A percentile compares a stretch with the other conserved stretches of the same genome.
Conservation (phyloP, 1,140 invertebrate genomes). For the Dreissena polymorpha region DNA sequence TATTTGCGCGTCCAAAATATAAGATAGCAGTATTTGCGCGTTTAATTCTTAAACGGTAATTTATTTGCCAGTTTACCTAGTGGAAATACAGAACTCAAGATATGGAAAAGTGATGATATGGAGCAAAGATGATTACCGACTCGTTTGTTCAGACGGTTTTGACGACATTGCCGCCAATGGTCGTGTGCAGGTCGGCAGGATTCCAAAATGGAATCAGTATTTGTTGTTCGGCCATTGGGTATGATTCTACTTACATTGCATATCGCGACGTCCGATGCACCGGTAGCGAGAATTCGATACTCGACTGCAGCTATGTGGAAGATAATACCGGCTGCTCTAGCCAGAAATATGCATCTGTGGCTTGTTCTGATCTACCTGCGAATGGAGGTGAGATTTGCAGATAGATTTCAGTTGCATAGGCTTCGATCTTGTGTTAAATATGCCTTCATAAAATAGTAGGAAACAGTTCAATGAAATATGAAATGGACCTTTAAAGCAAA, state of each 20-base stretch:
- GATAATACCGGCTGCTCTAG: conserved; percentile 40
- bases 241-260: conserved; percentile 22
- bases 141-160: conserved; percentile 68
- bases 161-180: conserved; percentile 58
- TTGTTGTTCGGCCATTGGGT: conserved; percentile 59
- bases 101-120: conserved; percentile 61
- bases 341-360: conserved; percentile 60
- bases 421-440: too few relatives aligned
- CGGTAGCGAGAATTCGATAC: conserved; percentile 55
- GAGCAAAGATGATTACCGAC: conserved; percentile 48
- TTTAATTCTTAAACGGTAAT: neutral
- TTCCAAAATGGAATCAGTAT: conserved; percentile 50
- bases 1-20: neutral
- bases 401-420: too few relatives aligned
- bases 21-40: neutral
- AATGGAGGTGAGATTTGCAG: conserved; percentile 38
- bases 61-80: conserved; percentile 57
- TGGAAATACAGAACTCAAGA: conserved; percentile 36
- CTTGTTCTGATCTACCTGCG: conserved; percentile 50
- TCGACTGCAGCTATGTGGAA: conserved; percentile 44
- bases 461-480: too few relatives aligned
- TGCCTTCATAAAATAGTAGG: too few relatives aligned
- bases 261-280: conserved; percentile 48
- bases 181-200: conserved; percentile 56
- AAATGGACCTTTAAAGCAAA: too few relatives aligned